phyloP scores from a whole-genome alignment of 2,113 vertebrate genomes.

The Carollia perspicillata region DNA sequence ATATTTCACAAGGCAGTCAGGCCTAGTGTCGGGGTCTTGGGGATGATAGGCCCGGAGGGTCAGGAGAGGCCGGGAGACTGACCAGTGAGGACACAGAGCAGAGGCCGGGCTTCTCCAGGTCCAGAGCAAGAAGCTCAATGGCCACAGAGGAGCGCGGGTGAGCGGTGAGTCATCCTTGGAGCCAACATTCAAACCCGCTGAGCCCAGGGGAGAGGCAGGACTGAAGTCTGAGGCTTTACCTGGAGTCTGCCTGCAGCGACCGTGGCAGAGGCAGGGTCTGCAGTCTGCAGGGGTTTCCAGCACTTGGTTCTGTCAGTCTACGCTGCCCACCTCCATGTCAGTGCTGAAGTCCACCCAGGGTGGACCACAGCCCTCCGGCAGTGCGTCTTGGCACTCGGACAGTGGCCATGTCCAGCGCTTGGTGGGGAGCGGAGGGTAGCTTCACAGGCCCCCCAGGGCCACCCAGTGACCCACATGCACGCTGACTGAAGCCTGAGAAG shows the following conservation, averaged over 20 bases:
- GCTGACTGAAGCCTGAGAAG: not conserved
- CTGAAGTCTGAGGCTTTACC: not conserved
- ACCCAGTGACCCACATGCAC: not conserved
- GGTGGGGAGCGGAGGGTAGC: not conserved
- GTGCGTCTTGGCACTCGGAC: too few species aligned
- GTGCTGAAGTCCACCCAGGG: not conserved
- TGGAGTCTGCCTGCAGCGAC: not conserved
- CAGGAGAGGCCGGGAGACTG: not conserved
- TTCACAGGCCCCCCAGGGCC: not conserved
- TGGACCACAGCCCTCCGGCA: not conserved
- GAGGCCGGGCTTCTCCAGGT: not conserved
- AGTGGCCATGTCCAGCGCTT: not conserved
- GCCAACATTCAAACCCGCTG: not conserved
- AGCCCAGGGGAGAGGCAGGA: too few species aligned
- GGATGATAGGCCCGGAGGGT: not conserved
- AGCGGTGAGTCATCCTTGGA: accelerated
- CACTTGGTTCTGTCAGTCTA: not conserved
- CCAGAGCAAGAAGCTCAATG: not conserved
- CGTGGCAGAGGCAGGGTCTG: not conserved
- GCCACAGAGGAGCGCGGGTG: not conserved
- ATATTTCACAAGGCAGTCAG: not conserved
- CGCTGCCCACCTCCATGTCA: not conserved
- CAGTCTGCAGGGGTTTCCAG: not conserved
- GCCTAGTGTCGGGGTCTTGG: not conserved
- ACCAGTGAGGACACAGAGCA: not conserved